Percentiles rank a stretch among this genome's conserved stretches.
These are phyloP conservation scores for Zosterops pallidus DNA, from an alignment of 2,113 vertebrate species.

Conservation along the genomic window DNA sequence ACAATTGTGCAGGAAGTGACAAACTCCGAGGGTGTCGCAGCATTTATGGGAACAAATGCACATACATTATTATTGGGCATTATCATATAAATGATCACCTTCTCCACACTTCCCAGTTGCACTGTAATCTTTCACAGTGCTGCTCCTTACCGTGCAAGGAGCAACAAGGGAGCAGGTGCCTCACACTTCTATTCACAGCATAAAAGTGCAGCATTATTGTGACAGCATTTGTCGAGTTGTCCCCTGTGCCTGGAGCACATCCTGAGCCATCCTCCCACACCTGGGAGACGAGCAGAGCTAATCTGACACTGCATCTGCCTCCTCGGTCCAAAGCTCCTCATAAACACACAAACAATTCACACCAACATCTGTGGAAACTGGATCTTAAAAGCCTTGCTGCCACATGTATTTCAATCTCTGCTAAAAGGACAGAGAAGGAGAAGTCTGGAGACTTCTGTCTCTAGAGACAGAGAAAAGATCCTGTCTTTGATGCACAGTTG, in stretches of 20 bases:
- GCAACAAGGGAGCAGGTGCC: neutral
- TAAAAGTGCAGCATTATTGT: neutral
- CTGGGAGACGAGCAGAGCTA: neutral
- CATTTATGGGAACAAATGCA: constrained; percentile 13
- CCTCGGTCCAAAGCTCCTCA: neutral
- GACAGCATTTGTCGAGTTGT: neutral
- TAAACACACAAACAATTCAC: neutral
- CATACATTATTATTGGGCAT: constrained; percentile 10
- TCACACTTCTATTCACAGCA: neutral
- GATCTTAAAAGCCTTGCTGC: neutral
- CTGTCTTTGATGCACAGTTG: constrained; percentile 72
- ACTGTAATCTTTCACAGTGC: constrained; percentile 4
- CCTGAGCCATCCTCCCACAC: neutral
- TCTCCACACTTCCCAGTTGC: neutral
- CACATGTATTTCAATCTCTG: neutral
- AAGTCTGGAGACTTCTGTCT: neutral
- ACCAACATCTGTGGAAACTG: neutral
- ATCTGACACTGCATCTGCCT: neutral
- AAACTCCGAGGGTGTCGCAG: neutral
- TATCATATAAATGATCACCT: constrained; percentile 30
- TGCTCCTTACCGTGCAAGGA: constrained; percentile 18
- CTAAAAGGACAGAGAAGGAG: constrained; percentile 7
- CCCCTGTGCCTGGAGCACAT: neutral
- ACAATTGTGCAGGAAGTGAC: neutral
- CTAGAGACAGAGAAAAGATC: neutral